Evolutionary conservation across 2,888 invertebrate genomes (phyloP), one percentile per base, ranked within the genome.

Genomic region (Oeneis ivallda): DNA sequence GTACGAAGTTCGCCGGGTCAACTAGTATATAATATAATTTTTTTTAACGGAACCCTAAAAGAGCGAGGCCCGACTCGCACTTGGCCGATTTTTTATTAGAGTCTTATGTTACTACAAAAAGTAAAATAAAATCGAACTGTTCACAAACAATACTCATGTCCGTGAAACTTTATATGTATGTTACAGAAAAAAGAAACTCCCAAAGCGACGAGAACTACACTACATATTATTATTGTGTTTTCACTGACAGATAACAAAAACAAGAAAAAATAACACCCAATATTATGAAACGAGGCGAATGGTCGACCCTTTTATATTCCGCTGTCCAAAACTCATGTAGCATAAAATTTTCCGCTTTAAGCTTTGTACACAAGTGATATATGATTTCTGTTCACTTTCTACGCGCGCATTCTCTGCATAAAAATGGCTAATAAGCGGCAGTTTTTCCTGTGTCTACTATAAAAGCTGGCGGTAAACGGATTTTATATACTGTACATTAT

Each of bases 221-320:
- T 26, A 26, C 26, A 26, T 26, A 26, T 26, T 69, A 67, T 69
- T 26, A 26, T 26, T 69, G 68, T 69, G 70, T 70, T 71, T 64
- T 69, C 65, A 61, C 67, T 69, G 66, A 74, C 74, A 74, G 73
- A 73, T 74, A 74, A 67, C 69, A 69, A 70, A 75, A 73, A 72
- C 64, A 70, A 68, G 68, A 72, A 71, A 75, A 77, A 71, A 75
- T 73, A 75, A 70, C 72, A 71, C 68, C 73, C 74, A 71, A 75
- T 76, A 77, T 77, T 75, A 79, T 72, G 75, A 76, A 75, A 71
- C 72, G 72, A 75, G 69, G 76, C 76, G 75, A 78, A 75, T 72
- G 76, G 71, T 69, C 71, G 73, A 71, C 71, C 76, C 73, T 73
- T 75, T 77, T 73, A 70, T 70, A 68, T 72, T 72, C 65, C 67